phyloP scores from a whole-genome alignment of 2,113 vertebrate genomes.

The Leptobrachium ailaonicum region DNA sequence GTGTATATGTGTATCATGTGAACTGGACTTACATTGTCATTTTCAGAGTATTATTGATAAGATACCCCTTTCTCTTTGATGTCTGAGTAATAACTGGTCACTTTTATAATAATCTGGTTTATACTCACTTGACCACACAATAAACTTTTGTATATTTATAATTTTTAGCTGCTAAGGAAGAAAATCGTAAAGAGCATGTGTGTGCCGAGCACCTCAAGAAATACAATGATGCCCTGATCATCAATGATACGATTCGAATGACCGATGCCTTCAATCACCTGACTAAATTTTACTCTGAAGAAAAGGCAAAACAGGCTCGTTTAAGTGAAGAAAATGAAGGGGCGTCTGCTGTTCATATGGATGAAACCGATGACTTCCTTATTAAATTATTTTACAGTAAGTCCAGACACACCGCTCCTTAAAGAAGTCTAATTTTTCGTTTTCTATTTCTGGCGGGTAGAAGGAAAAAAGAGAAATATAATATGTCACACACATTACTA shows the following conservation, averaged over 20 bases:
- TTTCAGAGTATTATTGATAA: too few species aligned
- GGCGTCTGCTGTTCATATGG: conserved; percentile 60
- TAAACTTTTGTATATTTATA: conserved; percentile 1
- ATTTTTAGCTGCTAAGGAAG: conserved; percentile 80
- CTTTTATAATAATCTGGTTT: too few species aligned
- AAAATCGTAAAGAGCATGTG: conserved; percentile 78
- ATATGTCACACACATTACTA: too few species aligned
- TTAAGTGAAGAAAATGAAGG: conserved; percentile 65
- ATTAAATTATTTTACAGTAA: conserved; percentile 83
- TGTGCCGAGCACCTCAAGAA: conserved; percentile 88
- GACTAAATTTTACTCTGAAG: conserved; percentile 77
- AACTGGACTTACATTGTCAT: too few species aligned
- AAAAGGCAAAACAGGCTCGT: conserved; percentile 74
- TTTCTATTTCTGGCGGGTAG: too few species aligned
- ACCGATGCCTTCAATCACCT: conserved; percentile 83
- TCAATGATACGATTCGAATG: conserved; percentile 90
- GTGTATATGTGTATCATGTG: too few species aligned
- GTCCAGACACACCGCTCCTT: conserved; percentile 25
- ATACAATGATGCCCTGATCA: conserved; percentile 88
- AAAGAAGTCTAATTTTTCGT: background rate
- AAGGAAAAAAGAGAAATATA: too few species aligned
- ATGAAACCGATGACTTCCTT: conserved; percentile 83
- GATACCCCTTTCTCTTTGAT: too few species aligned
- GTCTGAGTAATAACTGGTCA: too few species aligned
- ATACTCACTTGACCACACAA: too few species aligned